Base-by-base conservation (phyloP, 2,113 vertebrate species). In the Lonchura striata region DNA sequence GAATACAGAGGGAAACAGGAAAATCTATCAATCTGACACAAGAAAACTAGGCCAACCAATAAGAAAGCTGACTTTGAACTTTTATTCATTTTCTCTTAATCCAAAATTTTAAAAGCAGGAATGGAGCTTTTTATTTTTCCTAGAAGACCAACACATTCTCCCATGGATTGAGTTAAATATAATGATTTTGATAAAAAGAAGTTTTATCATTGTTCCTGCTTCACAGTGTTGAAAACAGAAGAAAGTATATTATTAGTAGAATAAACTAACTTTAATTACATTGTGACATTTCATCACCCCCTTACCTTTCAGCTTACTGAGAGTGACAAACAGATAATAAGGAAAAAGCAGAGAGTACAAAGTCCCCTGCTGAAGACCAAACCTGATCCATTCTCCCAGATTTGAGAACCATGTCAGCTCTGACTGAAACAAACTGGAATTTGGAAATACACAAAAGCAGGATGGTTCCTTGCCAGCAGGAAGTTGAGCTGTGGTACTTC, bases 51-150 rank as follows among this genome's bases (percentile, higher is more conserved):
- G 75, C 66, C 74, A 89, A 57, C 57, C 44, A 89, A 89, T 52
- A 9, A 72, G 37, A 82, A 94, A 84, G 21, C 7, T 42, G 31
- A 56, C 69, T 87, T 86, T 9, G 76, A 75, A 80, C 25, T 91
- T 92, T 90, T 82, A 60, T 80, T 90, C n/a, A 64, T 71, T 94
- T 94, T 89, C 91, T 57, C 57, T 49, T 76, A 91, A 65, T 82
- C 41, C 37, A 86, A 86, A 90, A 81, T 23, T n/a, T 74, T 78
- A 86, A 80, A 90, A 92, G 28, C 39, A 82, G 70, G 6, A 86
- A 16, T 8, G 68, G 13, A 78, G 39, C 5, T 88, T 28, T 78
- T 56, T 66, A 57, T 87, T 77, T 47, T 27, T 47, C 49, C 57
- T 69, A 50, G 50, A 94, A 80, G 39, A 86, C 50, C 19, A 83